Conservation (phyloP, 2,797 vertebrate species). For the Stomatorhinus walkeri region DNA sequence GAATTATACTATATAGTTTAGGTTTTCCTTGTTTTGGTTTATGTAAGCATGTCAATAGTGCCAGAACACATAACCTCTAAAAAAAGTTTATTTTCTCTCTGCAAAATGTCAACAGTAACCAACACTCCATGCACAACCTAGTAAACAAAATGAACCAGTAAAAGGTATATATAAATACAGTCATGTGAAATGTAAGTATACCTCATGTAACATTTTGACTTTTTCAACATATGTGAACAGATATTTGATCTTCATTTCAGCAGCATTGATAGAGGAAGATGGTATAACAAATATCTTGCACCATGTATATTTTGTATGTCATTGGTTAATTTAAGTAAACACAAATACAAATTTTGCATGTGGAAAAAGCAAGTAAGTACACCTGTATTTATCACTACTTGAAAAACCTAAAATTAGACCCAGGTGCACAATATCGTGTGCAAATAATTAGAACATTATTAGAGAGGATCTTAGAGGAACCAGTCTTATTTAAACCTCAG, state of each 20-base stretch:
- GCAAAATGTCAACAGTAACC: background rate
- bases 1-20: background rate
- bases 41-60: background rate
- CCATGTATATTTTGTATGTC: background rate
- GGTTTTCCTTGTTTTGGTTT: background rate
- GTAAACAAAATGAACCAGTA: slow-evolving; percentile 8
- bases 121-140: background rate
- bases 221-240: background rate
- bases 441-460: background rate
- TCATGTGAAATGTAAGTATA: slow-evolving; percentile 2
- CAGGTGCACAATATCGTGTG: background rate
- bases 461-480: background rate
- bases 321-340: background rate
- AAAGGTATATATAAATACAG: background rate
- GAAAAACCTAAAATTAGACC: background rate
- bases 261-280: background rate
- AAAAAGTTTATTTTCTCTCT: background rate
- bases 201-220: background rate
- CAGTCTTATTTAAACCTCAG: background rate
- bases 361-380: background rate
- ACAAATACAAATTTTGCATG: background rate
- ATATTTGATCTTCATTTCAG: background rate
- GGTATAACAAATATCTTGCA: background rate
- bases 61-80: background rate
- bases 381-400: background rate